Conservation (phyloP, 64 coral and sea anemone species). For the Anthopleura sola region DNA sequence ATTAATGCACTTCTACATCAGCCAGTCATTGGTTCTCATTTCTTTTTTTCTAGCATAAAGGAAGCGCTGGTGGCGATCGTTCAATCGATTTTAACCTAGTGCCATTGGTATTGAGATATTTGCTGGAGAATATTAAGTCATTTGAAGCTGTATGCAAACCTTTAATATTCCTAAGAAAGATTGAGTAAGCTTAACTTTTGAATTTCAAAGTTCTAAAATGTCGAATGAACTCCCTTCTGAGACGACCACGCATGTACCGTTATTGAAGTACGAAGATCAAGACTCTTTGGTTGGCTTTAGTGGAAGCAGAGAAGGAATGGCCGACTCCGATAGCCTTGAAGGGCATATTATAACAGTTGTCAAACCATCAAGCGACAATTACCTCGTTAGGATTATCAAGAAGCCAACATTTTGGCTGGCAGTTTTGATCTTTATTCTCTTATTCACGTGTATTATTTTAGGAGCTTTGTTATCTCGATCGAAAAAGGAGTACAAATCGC, state of each 20-base stretch:
- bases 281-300: conserved; percentile 17
- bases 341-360: conserved; percentile 23
- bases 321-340: conserved; percentile 14
- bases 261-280: conserved; percentile 22
- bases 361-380: conserved; percentile 5
- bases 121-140: too few relatives aligned
- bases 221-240: conserved; percentile 5
- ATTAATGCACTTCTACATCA: background rate
- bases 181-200: background rate
- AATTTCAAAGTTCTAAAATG: background rate
- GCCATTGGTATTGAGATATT: too few relatives aligned
- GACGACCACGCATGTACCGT: conserved; percentile 23
- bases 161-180: background rate
- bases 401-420: conserved; percentile 9
- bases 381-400: background rate
- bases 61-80: too few relatives aligned
- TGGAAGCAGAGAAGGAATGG: background rate
- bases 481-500: background rate
- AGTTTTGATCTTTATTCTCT: background rate
- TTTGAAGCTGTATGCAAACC: background rate
- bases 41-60: too few relatives aligned
- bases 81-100: too few relatives aligned
- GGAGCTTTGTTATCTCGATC: conserved; percentile 1
- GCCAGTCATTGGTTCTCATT: background rate
- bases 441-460: background rate